Base-by-base conservation (phyloP, 2,113 vertebrate genomes). In the Sylvietta virens region DNA sequence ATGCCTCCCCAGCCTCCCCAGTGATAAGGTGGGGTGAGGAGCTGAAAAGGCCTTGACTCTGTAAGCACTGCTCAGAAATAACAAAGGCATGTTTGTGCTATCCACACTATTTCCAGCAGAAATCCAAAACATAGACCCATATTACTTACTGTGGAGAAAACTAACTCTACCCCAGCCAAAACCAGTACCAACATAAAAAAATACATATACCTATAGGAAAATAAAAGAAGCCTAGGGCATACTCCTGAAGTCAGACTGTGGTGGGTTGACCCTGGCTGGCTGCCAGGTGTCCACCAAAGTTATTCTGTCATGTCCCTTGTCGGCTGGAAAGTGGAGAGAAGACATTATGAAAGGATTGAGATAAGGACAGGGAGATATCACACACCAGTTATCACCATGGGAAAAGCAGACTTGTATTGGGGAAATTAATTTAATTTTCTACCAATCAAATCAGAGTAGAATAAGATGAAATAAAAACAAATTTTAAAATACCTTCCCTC, bases 261-360 rank as follows among this genome's bases (percentile, higher is more conserved):
- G 17, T 86, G 15, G 3, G 6, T 28, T 89, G 19, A 42, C 13
- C 9, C 16, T 62, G 15, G 11, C 20, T 72, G 19, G 15, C 30
- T 16, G 6, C 7, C 17, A 31, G 17, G 9, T 56, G 10, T 24
- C 20, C 24, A 44, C 8, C 8, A 48, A 37, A 62, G 5, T 24
- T 0, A 0, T 18, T 72, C 11, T 80, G 14, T 21, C 28, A 27
- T 1, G 6, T 6, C 11, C 5, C 2, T 24, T 21, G 3, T 31
- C 42, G 57, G 7, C 17, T 73, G 24, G 15, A 50, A 35, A 69
- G 5, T 0, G 4, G 22, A 56, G 21, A 79, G 16, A 48, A 71
- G 37, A 31, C 12, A 26, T 31, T 10, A 54, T 54, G 28, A 47
- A 64, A 64, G 17, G 9, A 13, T 14, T 56, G 40, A 47, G 19